Conservation (phyloP, 2,797 vertebrate species). For the Ctenochaetus hawaiiensis region DNA sequence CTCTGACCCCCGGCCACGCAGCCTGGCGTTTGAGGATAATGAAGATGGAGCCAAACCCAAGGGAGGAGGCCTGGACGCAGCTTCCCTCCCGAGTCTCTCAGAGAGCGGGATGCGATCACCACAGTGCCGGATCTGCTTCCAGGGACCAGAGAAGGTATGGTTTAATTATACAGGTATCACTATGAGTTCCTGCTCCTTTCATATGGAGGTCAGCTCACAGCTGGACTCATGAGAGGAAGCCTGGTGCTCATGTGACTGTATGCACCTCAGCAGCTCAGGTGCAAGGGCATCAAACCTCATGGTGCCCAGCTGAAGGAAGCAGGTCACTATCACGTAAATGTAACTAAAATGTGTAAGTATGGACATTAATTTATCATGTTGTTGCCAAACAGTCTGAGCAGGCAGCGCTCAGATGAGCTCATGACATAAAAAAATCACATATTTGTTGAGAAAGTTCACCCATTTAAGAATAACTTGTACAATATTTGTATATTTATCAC, state of each 20-base stretch:
- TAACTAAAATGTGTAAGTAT: too few relatives aligned
- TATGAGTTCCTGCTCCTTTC: neutral
- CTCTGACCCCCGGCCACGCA: conserved; percentile 81
- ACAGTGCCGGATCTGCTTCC: conserved; percentile 93
- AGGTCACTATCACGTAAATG: neutral
- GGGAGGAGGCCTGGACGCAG: conserved; percentile 80
- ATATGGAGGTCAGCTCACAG: neutral
- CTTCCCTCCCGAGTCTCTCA: conserved; percentile 87
- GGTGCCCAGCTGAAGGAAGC: conserved; percentile 1
- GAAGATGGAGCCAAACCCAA: conserved; percentile 75
- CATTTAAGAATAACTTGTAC: neutral
- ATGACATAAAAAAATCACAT: neutral
- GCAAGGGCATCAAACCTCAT: neutral
- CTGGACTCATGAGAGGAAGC: neutral
- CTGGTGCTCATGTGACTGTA: neutral
- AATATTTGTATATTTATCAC: neutral
- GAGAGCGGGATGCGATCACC: conserved; percentile 89
- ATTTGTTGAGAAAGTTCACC: neutral
- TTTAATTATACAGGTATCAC: neutral
- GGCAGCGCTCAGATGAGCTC: neutral
- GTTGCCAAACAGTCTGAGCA: neutral
- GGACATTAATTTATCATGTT: neutral
- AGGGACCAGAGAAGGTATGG: conserved; percentile 91
- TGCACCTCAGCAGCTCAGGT: conserved; percentile 12
- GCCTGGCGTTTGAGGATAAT: conserved; percentile 81